Evolutionary conservation across 2,888 invertebrate genomes (phyloP).

Genomic region (Pseudococcus viburni): DNA sequence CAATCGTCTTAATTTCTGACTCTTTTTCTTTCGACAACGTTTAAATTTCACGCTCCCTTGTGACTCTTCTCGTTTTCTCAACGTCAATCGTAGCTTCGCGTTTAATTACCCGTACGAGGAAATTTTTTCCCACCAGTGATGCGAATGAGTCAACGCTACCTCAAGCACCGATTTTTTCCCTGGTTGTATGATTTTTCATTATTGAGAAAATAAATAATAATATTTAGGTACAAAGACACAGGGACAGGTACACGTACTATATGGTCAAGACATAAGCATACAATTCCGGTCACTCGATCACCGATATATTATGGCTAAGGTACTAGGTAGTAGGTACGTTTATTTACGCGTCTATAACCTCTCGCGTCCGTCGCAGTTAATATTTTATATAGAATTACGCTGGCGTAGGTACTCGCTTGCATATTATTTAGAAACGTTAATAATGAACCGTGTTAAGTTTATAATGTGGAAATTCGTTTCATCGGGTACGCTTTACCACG

Average conservation of each 20-base stretch:
- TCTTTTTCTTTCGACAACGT: background rate
- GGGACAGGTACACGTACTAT: background rate
- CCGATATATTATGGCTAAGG: background rate
- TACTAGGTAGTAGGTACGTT: background rate
- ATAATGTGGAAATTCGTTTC: conserved; percentile 41
- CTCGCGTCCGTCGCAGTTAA: background rate
- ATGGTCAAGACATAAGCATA: background rate
- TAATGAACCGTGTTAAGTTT: conserved; percentile 44
- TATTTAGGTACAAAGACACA: background rate
- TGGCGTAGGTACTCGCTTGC: conserved; percentile 5
- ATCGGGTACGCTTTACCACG: conserved; percentile 26
- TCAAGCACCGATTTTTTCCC: background rate
- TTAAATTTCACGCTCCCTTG: conserved; percentile 10
- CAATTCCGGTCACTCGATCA: conserved; percentile 4
- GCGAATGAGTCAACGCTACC: background rate
- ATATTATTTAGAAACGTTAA: conserved; percentile 48
- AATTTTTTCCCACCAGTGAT: background rate
- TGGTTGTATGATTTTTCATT: background rate
- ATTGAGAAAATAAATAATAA: background rate
- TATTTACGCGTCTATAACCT: conserved; percentile 18
- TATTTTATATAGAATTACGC: conserved; percentile 23
- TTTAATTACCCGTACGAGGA: background rate
- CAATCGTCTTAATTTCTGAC: background rate
- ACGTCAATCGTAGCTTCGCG: background rate
- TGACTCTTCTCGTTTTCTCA: background rate